These are phyloP conservation scores for Orchesella cincta DNA, from an alignment of 1,140 invertebrate genomes.

Conservation along the genomic window DNA sequence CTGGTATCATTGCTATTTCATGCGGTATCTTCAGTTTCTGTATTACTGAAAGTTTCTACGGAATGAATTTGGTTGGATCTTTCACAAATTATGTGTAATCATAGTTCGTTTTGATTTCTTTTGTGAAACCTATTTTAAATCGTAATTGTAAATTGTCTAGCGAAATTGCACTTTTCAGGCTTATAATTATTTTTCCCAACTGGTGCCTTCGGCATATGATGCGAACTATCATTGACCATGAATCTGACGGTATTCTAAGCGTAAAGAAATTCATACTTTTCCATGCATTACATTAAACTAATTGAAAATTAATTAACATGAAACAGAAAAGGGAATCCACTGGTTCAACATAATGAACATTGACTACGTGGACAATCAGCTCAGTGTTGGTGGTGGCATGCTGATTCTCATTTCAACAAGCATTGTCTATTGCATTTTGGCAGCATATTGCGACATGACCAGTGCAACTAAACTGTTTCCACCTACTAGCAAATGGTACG, in stretches of 20 bases:
- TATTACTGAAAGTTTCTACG: background rate
- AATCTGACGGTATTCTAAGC: too few relatives aligned
- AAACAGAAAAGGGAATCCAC: background rate
- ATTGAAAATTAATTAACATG: too few relatives aligned
- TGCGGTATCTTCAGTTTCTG: background rate
- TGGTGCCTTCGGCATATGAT: conserved; percentile 42
- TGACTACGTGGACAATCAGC: background rate
- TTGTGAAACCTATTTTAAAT: too few relatives aligned
- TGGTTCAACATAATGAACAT: background rate
- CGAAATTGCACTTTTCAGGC: too few relatives aligned
- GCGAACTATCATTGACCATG: conserved; percentile 14
- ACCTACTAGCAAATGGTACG: background rate
- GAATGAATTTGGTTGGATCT: background rate
- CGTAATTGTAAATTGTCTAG: too few relatives aligned
- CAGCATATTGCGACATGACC: background rate
- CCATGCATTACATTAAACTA: too few relatives aligned
- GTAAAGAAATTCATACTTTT: too few relatives aligned
- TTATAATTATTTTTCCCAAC: conserved; percentile 36
- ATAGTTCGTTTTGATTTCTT: too few relatives aligned
- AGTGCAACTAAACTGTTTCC: background rate
- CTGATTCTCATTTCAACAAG: background rate
- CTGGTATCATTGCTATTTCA: background rate
- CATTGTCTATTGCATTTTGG: background rate
- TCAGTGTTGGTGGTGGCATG: background rate
- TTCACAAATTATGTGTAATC: background rate